These are phyloP conservation scores for Eclectus roratus DNA, from an alignment of 2,113 vertebrate genomes.

Conservation along the genomic window DNA sequence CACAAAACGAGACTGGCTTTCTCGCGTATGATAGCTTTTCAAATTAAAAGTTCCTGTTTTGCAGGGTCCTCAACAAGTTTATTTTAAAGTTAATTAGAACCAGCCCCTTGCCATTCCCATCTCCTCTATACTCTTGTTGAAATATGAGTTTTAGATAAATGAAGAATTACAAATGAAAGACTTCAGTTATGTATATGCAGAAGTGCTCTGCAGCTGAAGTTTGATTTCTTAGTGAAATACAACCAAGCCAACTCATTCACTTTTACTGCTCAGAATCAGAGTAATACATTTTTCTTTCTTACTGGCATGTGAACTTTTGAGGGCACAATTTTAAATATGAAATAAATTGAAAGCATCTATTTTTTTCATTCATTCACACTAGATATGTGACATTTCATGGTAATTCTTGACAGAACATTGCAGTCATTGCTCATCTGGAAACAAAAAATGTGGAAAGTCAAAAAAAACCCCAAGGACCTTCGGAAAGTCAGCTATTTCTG, in stretches of 20 bases:
- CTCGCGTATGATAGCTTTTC: neutral
- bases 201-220: neutral
- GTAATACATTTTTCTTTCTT: conserved; percentile 24
- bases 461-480: conserved; percentile 26
- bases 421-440: conserved; percentile 59
- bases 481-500: conserved; percentile 71
- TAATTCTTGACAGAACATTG: conserved; percentile 56
- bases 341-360: conserved; percentile 27
- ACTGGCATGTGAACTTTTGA: conserved; percentile 25
- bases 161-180: conserved; percentile 1
- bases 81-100: conserved; percentile 13
- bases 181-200: neutral
- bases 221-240: neutral
- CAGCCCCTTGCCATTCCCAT: neutral
- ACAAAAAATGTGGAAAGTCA: conserved; percentile 52
- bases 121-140: neutral
- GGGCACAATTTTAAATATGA: neutral
- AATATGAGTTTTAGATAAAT: neutral
- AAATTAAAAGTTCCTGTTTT: neutral
- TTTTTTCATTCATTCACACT: conserved; percentile 57
- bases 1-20: neutral
- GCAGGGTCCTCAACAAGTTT: neutral
- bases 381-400: conserved; percentile 57
- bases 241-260: neutral
- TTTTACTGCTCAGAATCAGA: neutral